A percentile compares a stretch with the other conserved stretches of the same genome.
These are phyloP conservation scores for Acheta domesticus DNA, from an alignment of 2,888 invertebrate genomes.

Conservation along the genomic window DNA sequence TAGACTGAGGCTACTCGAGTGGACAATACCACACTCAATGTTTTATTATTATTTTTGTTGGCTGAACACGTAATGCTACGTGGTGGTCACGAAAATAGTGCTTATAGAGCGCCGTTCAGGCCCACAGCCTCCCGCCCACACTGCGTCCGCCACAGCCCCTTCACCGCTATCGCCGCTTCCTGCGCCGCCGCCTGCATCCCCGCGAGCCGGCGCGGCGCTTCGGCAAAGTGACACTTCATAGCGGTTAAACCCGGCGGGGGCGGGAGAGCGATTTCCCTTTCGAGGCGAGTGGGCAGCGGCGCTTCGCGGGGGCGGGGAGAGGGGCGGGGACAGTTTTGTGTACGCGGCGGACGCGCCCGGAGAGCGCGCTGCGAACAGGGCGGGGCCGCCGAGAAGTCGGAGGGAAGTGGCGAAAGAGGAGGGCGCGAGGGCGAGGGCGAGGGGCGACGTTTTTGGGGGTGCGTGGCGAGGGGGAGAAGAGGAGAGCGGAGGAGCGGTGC, in stretches of 20 bases:
- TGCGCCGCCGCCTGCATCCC: no score
- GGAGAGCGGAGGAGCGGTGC: background rate
- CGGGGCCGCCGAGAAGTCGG: background rate
- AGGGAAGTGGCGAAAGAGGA: background rate
- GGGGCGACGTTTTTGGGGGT: conserved; percentile 20
- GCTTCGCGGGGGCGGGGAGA: background rate
- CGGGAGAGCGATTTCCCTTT: conserved; percentile 25
- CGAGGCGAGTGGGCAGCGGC: background rate
- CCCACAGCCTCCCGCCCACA: no score
- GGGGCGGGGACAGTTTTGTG: background rate
- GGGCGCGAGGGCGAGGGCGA: background rate
- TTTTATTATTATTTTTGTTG: no score
- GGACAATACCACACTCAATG: no score
- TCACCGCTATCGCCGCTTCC: no score
- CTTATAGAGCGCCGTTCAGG: no score
- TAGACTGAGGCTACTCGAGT: no score
- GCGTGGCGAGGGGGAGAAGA: background rate
- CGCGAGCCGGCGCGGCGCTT: background rate
- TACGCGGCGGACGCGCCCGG: background rate
- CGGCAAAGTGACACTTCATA: conserved; percentile 1
- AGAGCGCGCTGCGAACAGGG: background rate
- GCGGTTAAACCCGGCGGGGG: background rate
- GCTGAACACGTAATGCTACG: no score
- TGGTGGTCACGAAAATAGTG: no score
- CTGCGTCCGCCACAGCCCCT: no score